phyloP scores from a whole-genome alignment of 2,888 invertebrate genomes.

The Thecophora atra region DNA sequence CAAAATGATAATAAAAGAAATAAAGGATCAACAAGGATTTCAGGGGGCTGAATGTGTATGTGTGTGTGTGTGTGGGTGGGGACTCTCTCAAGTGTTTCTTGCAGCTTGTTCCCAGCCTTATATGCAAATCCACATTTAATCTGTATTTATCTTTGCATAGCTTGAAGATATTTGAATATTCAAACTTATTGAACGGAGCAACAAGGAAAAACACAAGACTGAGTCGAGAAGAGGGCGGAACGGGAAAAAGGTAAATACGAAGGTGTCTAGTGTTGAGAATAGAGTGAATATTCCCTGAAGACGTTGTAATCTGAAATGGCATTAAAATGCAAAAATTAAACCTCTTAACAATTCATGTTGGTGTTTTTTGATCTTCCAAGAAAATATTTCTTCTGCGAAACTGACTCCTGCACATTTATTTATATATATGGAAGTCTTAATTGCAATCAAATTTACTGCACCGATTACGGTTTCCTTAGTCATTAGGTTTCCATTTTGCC shows the following conservation, averaged over 20 bases:
- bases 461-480: too few species aligned
- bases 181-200: constrained; percentile 11
- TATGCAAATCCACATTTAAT: constrained; percentile 16
- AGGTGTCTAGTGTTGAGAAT: too few species aligned
- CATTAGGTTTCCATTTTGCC: too few species aligned
- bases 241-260: too few species aligned
- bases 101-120: constrained; percentile 2
- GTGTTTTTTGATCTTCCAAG: not conserved
- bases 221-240: too few species aligned
- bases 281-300: not conserved
- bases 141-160: constrained; percentile 9
- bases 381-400: not conserved
- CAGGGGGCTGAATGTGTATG: not conserved
- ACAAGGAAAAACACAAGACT: not conserved
- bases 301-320: not conserved
- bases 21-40: constrained; percentile 23
- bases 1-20: constrained; percentile 20
- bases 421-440: not conserved
- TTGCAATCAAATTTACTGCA: not conserved
- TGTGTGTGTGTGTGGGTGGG: not conserved
- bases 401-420: not conserved
- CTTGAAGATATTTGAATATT: constrained; percentile 22
- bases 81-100: constrained; percentile 5
- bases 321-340: not conserved
- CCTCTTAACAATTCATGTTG: not conserved